phyloP scores from a whole-genome alignment of 2,888 invertebrate genomes.

The Caradrina clavipalpis region DNA sequence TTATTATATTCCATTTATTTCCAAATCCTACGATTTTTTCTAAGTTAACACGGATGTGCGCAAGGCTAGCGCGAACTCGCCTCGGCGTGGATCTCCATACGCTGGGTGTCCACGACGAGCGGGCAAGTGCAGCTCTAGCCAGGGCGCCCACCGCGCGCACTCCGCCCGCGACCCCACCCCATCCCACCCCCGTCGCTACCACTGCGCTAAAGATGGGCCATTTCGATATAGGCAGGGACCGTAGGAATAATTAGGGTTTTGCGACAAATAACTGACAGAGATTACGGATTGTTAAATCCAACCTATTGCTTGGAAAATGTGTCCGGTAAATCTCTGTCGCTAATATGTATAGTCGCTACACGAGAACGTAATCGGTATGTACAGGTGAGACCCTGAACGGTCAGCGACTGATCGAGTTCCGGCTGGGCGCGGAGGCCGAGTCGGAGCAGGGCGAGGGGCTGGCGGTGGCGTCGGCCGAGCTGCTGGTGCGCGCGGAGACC shows the following conservation, averaged over 20 bases:
- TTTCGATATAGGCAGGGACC: constrained; percentile 79
- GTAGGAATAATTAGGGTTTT: constrained; percentile 60
- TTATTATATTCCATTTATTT: not conserved
- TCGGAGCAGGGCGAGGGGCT: constrained; percentile 91
- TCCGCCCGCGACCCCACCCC: constrained; percentile 59
- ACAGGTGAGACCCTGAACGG: constrained; percentile 96
- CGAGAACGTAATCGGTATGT: constrained; percentile 56
- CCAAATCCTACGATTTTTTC: constrained; percentile 23
- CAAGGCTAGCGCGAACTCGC: constrained; percentile 78
- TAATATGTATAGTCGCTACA: constrained; percentile 7
- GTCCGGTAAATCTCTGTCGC: constrained; percentile 12
- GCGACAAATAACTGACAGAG: constrained; percentile 33
- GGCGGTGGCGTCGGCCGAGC: constrained; percentile 94
- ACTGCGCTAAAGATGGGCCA: constrained; percentile 78
- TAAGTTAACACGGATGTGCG: constrained; percentile 71
- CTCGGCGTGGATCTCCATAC: constrained; percentile 69
- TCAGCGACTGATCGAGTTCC: constrained; percentile 96
- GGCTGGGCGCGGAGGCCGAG: constrained; percentile 92
- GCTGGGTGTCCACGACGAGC: constrained; percentile 69
- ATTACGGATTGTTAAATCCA: constrained; percentile 9
- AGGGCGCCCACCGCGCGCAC: constrained; percentile 84
- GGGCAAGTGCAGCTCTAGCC: constrained; percentile 85
- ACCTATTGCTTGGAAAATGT: constrained; percentile 4
- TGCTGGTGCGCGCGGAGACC: constrained; percentile 92
- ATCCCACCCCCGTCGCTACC: constrained; percentile 62